Evolutionary conservation across 2,797 vertebrate genomes (phyloP).

Genomic region (Coluber constrictor): DNA sequence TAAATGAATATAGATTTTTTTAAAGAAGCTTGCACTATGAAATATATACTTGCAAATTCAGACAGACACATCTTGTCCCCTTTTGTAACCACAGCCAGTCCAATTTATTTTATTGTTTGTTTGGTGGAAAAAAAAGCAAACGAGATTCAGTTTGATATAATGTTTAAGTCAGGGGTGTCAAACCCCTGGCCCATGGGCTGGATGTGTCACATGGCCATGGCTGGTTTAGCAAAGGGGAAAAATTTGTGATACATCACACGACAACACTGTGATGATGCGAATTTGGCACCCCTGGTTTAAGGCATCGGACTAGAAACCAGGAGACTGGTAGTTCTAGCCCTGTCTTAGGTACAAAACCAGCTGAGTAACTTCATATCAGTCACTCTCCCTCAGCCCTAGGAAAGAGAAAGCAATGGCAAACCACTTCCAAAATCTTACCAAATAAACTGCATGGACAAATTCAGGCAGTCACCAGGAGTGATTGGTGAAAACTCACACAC

Average conservation of each 20-base stretch:
- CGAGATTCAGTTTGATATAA: not conserved
- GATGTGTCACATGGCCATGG: too few species aligned
- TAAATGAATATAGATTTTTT: not conserved
- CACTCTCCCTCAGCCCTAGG: not conserved
- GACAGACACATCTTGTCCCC: not conserved
- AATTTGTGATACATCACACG: too few species aligned
- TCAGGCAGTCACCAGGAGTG: not conserved
- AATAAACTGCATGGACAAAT: not conserved
- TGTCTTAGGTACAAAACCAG: not conserved
- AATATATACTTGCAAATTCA: not conserved
- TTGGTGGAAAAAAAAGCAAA: not conserved
- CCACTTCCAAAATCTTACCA: not conserved
- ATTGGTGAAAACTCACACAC: not conserved
- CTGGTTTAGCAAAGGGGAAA: too few species aligned
- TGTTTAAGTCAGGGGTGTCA: not conserved
- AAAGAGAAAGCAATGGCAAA: not conserved
- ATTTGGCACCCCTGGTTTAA: not conserved
- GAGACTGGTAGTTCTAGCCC: not conserved
- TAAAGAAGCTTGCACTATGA: not conserved
- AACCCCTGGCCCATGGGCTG: too few species aligned
- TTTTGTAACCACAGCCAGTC: not conserved
- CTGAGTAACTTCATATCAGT: not conserved
- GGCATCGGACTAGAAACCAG: not conserved
- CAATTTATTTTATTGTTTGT: not conserved
- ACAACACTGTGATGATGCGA: fast-evolving